Percentiles rank a stretch among this genome's conserved stretches.
Conservation (phyloP, 2,797 vertebrate genomes). For the Chelidonichthys spinosus region DNA sequence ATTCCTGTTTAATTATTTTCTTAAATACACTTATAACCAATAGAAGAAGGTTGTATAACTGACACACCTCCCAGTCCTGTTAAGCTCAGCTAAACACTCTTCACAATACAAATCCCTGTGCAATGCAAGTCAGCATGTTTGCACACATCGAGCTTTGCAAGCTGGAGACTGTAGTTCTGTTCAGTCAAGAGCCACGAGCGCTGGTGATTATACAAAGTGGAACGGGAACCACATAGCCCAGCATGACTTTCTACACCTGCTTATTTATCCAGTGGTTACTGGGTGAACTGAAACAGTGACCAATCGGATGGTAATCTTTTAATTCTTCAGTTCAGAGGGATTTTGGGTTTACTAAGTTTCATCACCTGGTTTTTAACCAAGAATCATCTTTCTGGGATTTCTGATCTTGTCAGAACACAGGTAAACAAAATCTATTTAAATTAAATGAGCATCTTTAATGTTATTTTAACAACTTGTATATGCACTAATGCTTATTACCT, state of each 20-base stretch:
- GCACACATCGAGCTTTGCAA: slow-evolving; percentile 65
- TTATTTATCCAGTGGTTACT: slow-evolving; percentile 65
- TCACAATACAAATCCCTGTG: slow-evolving; percentile 83
- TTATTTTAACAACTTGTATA: neutral
- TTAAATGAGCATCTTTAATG: neutral
- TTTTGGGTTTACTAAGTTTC: slow-evolving; percentile 21
- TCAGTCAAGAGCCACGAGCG: slow-evolving; percentile 54
- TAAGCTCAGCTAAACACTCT: slow-evolving; percentile 84
- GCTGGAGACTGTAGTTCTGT: slow-evolving; percentile 73
- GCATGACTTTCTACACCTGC: slow-evolving; percentile 54
- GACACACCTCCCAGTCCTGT: slow-evolving; percentile 77
- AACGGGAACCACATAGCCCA: slow-evolving; percentile 71
- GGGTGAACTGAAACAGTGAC: slow-evolving; percentile 52
- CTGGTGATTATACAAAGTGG: slow-evolving; percentile 39
- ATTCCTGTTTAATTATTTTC: neutral
- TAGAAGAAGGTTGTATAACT: slow-evolving; percentile 35
- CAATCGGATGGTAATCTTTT: slow-evolving; percentile 59
- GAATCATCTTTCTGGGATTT: slow-evolving; percentile 42
- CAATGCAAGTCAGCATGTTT: slow-evolving; percentile 84
- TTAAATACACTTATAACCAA: slow-evolving; percentile 10
- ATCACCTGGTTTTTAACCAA: slow-evolving; percentile 47
- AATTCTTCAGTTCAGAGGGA: slow-evolving; percentile 48
- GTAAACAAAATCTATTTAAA: slow-evolving; percentile 36
- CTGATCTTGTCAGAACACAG: slow-evolving; percentile 53
- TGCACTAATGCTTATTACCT: neutral